phyloP scores from a whole-genome alignment of 2,888 invertebrate species.

The Dioctria rufipes region DNA sequence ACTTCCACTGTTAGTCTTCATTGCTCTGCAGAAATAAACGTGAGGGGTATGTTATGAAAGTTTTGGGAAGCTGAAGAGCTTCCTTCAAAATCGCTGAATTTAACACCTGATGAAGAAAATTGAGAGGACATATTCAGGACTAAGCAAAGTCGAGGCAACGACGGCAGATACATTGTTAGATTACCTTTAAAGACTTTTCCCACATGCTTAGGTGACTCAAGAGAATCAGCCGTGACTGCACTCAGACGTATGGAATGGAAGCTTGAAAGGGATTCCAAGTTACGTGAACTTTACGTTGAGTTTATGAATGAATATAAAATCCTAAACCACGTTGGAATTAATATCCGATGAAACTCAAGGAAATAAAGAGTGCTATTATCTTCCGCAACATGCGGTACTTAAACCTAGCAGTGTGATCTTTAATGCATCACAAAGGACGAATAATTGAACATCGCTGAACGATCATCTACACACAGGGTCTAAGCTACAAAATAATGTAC shows the following conservation, averaged over 20 bases:
- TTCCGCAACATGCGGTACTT: slow-evolving; percentile 47
- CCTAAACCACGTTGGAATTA: background rate
- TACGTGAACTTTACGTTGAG: background rate
- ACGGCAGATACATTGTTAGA: background rate
- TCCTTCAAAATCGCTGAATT: background rate
- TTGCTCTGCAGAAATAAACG: too few species aligned
- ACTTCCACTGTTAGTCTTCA: too few species aligned
- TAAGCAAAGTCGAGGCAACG: background rate
- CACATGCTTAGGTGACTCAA: background rate
- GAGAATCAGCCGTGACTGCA: background rate
- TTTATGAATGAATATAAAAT: slow-evolving; percentile 17
- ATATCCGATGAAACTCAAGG: background rate
- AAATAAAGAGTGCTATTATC: background rate
- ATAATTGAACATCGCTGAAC: slow-evolving; percentile 34
- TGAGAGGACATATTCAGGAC: background rate
- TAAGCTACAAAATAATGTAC: slow-evolving; percentile 26
- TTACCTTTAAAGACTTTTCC: background rate
- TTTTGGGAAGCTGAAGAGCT: slow-evolving; percentile 21
- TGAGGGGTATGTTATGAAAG: background rate
- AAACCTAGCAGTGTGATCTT: slow-evolving; percentile 44
- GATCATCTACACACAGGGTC: background rate
- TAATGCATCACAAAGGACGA: slow-evolving; percentile 24
- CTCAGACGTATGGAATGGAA: background rate
- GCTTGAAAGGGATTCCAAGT: background rate
- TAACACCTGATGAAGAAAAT: slow-evolving; percentile 11